A percentile compares a stretch with the other conserved stretches of the same genome.
These are phyloP conservation scores for Seriola quinqueradiata DNA, from an alignment of 2,113 vertebrate species.

Conservation along the genomic window DNA sequence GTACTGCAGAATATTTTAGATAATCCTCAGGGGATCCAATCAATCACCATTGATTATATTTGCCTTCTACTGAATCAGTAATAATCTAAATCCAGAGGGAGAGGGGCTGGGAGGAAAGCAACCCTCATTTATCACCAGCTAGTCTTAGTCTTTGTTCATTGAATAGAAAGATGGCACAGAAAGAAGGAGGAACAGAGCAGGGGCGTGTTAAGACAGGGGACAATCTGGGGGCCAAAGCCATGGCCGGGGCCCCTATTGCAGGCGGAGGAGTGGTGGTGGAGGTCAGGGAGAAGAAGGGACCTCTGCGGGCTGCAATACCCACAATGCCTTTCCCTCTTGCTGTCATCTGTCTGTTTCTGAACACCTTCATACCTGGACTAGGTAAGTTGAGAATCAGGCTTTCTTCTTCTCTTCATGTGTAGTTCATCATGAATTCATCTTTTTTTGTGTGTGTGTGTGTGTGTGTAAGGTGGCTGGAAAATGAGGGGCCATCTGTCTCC, in stretches of 20 bases:
- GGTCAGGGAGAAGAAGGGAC: slow-evolving; percentile 96
- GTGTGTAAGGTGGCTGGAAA: background rate
- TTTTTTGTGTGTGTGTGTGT: background rate
- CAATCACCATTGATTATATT: slow-evolving; percentile 3
- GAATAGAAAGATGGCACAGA: slow-evolving; percentile 70
- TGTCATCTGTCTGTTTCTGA: slow-evolving; percentile 96
- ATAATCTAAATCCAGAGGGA: background rate
- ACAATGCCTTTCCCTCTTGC: slow-evolving; percentile 97
- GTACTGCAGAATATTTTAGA: slow-evolving; percentile 7
- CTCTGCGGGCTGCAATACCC: slow-evolving; percentile 94
- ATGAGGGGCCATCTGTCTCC: background rate
- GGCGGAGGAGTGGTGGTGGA: slow-evolving; percentile 95
- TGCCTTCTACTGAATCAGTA: background rate
- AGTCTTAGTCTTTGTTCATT: slow-evolving; percentile 10
- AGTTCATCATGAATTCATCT: background rate
- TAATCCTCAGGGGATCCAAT: background rate
- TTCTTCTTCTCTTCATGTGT: background rate
- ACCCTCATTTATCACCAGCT: background rate
- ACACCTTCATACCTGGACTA: slow-evolving; percentile 96
- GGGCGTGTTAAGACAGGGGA: slow-evolving; percentile 50
- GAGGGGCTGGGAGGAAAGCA: background rate
- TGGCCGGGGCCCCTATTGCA: slow-evolving; percentile 59
- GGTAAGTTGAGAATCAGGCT: slow-evolving; percentile 85
- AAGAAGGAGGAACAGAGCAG: slow-evolving; percentile 66
- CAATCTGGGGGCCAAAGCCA: slow-evolving; percentile 64